These are phyloP conservation scores for Brenthis hecate DNA, from an alignment of 2,888 invertebrate genomes.

Conservation along the genomic window DNA sequence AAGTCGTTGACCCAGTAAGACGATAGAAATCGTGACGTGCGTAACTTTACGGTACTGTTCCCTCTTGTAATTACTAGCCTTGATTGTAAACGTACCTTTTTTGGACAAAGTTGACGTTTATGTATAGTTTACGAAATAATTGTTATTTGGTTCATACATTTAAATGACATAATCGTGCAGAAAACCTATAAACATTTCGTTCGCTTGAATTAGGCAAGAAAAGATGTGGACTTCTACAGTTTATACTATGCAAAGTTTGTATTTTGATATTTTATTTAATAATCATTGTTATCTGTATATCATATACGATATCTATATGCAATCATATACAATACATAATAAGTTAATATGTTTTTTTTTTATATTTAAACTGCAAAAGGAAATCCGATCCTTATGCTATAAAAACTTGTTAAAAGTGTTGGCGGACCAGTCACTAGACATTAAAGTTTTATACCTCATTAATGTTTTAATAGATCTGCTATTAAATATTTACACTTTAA, in stretches of 20 bases:
- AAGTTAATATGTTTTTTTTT: neutral
- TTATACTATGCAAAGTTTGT: slow-evolving; percentile 1
- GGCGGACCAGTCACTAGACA: slow-evolving; percentile 14
- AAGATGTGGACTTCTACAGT: neutral
- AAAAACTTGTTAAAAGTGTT: slow-evolving; percentile 13
- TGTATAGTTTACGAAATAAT: slow-evolving; percentile 29
- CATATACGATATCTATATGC: neutral
- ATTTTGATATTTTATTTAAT: neutral
- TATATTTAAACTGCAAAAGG: neutral
- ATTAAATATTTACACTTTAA: slow-evolving; percentile 2
- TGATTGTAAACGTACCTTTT: slow-evolving; percentile 36
- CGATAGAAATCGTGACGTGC: slow-evolving; percentile 57
- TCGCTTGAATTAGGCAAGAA: slow-evolving; percentile 4
- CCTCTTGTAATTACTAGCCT: slow-evolving; percentile 38
- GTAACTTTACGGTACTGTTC: slow-evolving; percentile 50
- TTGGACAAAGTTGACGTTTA: slow-evolving; percentile 31
- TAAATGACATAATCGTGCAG: slow-evolving; percentile 14
- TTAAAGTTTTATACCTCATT: neutral
- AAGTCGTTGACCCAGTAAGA: slow-evolving; percentile 61
- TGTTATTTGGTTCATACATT: slow-evolving; percentile 19
- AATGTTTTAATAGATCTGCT: slow-evolving; percentile 17
- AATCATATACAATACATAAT: neutral
- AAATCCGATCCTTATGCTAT: slow-evolving; percentile 12
- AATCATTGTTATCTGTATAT: neutral
- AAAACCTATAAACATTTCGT: slow-evolving; percentile 4